Evolutionary conservation across 1,140 invertebrate species (phyloP), one percentile per base, ranked within the genome.

Genomic region (Parapsyche elsis): DNA sequence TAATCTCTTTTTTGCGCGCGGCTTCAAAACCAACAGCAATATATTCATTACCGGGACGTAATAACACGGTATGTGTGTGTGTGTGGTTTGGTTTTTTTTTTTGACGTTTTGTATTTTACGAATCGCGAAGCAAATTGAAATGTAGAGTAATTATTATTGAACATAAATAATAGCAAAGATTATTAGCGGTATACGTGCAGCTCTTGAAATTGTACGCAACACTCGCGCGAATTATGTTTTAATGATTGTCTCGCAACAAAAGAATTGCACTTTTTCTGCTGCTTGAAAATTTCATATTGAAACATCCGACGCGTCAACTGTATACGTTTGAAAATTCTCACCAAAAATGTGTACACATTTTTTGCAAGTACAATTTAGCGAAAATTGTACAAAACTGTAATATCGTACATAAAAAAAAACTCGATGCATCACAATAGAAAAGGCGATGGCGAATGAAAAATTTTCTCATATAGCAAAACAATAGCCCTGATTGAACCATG

Each of bases 121-220:
- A 38, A 38, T 38, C 5, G n/a, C 24, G 21, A 14, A 67, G 23
- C 24, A 67, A 67, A 67, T 67, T 67, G 64, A 67, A 67, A 26
- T 67, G 24, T 67, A 24, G 64, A 67, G 64, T 67, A 67, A 67
- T 67, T 67, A 67, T 67, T 67, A 67, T 67, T 30, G 64, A 24
- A 26, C 64, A 67, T 67, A 26, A 67, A 67, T 67, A 67, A 67
- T 67, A 38, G 7, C 64, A 67, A 38, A 38, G 1, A 38, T 4
- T 38, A 38, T 38, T 38, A 4, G 1, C 30, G 30, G 30, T 38
- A 4, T 38, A 7, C 7, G 30, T 38, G 30, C 7, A 38, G 30
- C 2, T 38, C 1, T 38, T 38, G 30, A 4, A 38, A 38, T 38
- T 7, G 30, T n/a, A n/a, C n/a, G n/a, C n/a, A n/a, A n/a, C n/a